phyloP scores from a whole-genome alignment of 1,140 invertebrate genomes.

The Asbolus verrucosus region DNA sequence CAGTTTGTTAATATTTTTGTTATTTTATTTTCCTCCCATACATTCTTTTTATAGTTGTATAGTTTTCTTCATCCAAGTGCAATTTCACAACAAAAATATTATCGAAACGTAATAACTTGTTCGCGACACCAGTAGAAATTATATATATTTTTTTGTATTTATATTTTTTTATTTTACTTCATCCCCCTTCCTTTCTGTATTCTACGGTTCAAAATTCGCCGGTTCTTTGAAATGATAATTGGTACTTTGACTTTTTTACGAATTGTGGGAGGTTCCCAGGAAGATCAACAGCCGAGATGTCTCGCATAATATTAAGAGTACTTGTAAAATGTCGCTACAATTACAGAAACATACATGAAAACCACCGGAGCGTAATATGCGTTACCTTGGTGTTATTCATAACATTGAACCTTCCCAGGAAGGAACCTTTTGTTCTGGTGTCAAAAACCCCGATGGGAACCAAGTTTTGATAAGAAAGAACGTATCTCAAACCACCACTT shows the following conservation, averaged over 20 bases:
- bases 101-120: conserved; percentile 56
- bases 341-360: conserved; percentile 33
- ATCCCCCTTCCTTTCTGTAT: neutral
- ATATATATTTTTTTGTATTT: conserved; percentile 61
- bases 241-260: conserved; percentile 20
- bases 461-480: neutral
- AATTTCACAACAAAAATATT: conserved; percentile 60
- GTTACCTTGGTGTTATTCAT: conserved; percentile 41
- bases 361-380: conserved; percentile 41
- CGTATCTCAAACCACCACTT: conserved; percentile 13
- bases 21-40: conserved; percentile 53
- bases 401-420: conserved; percentile 40
- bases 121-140: conserved; percentile 60
- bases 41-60: conserved; percentile 54
- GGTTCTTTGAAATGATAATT: conserved; percentile 31
- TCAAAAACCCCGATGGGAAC: conserved; percentile 37
- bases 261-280: conserved; percentile 32
- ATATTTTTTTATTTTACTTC: conserved; percentile 34
- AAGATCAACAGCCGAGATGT: conserved; percentile 16
- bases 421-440: conserved; percentile 10
- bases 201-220: neutral
- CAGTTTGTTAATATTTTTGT: conserved; percentile 61
- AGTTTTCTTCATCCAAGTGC: conserved; percentile 57
- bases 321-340: conserved; percentile 18
- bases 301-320: conserved; percentile 40